Evolutionary conservation across 2,113 vertebrate species (phyloP).

Genomic region (Ondatra zibethicus): DNA sequence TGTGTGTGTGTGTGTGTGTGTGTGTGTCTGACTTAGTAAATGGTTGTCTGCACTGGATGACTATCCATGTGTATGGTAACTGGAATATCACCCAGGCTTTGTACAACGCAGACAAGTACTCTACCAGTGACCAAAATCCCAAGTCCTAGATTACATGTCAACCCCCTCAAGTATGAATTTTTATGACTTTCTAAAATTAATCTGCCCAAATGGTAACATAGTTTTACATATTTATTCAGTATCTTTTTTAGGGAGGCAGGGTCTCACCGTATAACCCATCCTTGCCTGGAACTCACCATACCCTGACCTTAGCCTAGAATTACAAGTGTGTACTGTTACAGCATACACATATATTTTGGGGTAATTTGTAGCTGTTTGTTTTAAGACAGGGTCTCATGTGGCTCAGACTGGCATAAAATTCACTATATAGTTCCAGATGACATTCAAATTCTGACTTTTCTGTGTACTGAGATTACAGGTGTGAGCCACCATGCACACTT

Average conservation of each 20-base stretch:
- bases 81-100: not conserved
- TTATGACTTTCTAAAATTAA: slow-evolving; percentile 38
- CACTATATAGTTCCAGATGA: not conserved
- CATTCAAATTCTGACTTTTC: not conserved
- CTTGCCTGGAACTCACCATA: not conserved
- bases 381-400: not conserved
- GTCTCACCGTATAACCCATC: not conserved
- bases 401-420: not conserved
- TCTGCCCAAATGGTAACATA: not conserved
- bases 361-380: not conserved
- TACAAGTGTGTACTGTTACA: too few relatives aligned
- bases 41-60: not conserved
- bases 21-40: not conserved
- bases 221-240: not conserved
- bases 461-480: not conserved
- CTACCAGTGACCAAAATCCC: not conserved
- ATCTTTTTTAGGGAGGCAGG: not conserved
- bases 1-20: too few relatives aligned
- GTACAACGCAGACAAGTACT: not conserved
- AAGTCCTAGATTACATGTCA: not conserved
- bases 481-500: too few relatives aligned
- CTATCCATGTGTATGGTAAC: not conserved
- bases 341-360: not conserved
- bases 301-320: not conserved
- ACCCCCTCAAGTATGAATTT: not conserved